Percentiles rank a stretch among this genome's conserved stretches.
phyloP scores from a whole-genome alignment of 2,888 invertebrate genomes.

The Latheticus oryzae region DNA sequence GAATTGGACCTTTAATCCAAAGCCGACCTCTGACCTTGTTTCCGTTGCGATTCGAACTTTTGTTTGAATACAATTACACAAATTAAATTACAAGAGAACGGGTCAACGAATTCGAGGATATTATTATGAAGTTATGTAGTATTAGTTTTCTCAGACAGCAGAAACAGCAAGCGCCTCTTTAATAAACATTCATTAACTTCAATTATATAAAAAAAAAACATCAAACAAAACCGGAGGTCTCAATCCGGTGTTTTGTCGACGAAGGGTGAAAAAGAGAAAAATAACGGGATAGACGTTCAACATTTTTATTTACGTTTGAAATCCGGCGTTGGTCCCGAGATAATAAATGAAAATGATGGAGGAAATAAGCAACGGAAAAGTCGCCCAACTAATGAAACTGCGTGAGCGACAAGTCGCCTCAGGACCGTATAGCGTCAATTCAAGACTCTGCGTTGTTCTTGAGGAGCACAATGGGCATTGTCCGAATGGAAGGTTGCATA shows the following conservation, averaged over 20 bases:
- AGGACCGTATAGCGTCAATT: conserved; percentile 46
- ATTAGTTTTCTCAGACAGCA: conserved; percentile 14
- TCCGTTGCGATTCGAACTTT: conserved; percentile 42
- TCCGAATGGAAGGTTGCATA: conserved; percentile 54
- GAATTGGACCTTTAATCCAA: conserved; percentile 41
- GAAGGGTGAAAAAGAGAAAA: conserved; percentile 21
- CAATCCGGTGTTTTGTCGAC: conserved; percentile 24
- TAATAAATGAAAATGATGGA: conserved; percentile 33
- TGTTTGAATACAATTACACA: conserved; percentile 39
- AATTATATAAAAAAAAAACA: conserved; percentile 33
- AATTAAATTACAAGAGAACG: conserved; percentile 30
- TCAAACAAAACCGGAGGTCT: conserved; percentile 32
- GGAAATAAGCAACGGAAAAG: conserved; percentile 24
- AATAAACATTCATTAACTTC: conserved; percentile 38
- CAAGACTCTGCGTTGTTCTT: conserved; percentile 48
- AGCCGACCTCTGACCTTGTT: conserved; percentile 41
- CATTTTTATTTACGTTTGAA: conserved; percentile 36
- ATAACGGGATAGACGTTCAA: conserved; percentile 11
- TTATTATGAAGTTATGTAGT: conserved; percentile 30
- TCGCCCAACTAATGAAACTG: conserved; percentile 29
- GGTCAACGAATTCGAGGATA: conserved; percentile 30
- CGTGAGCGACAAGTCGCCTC: conserved; percentile 36
- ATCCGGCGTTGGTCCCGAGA: conserved; percentile 30
- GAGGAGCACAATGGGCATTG: conserved; percentile 55
- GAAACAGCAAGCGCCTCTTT: conserved; percentile 22